phyloP scores from a whole-genome alignment of 2,797 vertebrate species.

The Octomys mimax region DNA sequence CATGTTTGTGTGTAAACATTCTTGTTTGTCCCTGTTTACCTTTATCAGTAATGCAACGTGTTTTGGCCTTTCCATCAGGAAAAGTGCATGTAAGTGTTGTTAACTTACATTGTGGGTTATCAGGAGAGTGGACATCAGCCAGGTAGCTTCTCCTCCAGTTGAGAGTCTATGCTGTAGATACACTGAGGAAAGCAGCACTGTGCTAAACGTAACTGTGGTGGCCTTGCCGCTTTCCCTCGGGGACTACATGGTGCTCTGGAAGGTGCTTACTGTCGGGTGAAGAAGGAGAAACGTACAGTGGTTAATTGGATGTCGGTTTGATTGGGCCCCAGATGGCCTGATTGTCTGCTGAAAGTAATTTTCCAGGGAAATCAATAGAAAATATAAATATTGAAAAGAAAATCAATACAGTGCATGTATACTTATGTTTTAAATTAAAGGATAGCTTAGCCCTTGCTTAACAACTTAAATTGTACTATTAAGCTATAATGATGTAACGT shows the following conservation, averaged over 20 bases:
- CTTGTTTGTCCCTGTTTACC: neutral
- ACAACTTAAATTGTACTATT: neutral
- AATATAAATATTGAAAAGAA: neutral
- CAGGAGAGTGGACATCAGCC: neutral
- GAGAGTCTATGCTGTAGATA: neutral
- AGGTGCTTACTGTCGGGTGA: neutral
- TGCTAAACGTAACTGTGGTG: neutral
- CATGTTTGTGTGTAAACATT: neutral
- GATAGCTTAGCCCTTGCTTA: neutral
- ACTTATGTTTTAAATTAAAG: neutral
- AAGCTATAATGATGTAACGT: neutral
- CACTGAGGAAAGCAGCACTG: neutral
- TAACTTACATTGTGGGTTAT: neutral
- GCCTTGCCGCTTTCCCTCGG: neutral
- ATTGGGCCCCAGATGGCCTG: neutral
- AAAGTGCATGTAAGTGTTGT: neutral
- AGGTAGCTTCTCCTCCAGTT: neutral
- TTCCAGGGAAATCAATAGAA: neutral
- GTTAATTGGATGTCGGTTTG: neutral
- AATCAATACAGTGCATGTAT: neutral
- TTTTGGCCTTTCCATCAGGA: neutral
- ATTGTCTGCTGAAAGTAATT: neutral
- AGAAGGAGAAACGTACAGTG: neutral
- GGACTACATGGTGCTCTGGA: neutral
- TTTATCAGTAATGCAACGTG: neutral